Base-by-base conservation (phyloP, 2,888 invertebrate species). In the Fabriciana adippe region DNA sequence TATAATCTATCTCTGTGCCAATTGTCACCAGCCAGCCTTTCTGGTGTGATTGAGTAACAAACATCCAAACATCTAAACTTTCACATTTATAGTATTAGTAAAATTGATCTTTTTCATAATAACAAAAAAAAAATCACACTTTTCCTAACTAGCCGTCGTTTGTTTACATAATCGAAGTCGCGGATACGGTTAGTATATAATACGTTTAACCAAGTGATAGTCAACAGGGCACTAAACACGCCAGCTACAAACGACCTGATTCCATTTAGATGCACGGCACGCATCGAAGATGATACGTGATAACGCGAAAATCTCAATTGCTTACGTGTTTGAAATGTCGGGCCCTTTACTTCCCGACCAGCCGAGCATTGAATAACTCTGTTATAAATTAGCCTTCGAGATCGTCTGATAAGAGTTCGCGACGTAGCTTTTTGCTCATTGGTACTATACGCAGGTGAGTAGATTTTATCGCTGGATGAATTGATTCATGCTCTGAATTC, bases 291-390 rank as follows among this genome's bases (percentile, higher is more conserved):
- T 92, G 92, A 92, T 91, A 92, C 92, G 92, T 92, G 92, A 92
- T 92, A 92, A 92, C 92, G 90, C 85, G 92, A 89, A 90, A 91
- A 92, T 89, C 91, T 89, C 92, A 89, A 92, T 90, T 91, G 92
- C 90, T 91, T 92, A 91, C 91, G 90, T 91, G 91, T 90, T 84
- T 82, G 85, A 83, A 86, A 83, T 82, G 76, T 74, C 74, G 79
- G 79, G 76, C 74, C 78, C 74, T 76, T 70, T 73, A 64, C 80
- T 80, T 78, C 80, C 75, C 81, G 79, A 82, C 85, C 83, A 85
- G 83, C 86, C 82, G 83, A 88, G 85, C 85, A 83, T 87, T 88
- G 88, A 88, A 87, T 89, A 87, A 89, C 89, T 89, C 86, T 80
- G 84, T 88, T 89, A 90, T 89, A 91, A 92, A 92, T 92, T 91